Conservation (phyloP, 1,140 invertebrate species). For the Muscidifurax raptorellus region DNA sequence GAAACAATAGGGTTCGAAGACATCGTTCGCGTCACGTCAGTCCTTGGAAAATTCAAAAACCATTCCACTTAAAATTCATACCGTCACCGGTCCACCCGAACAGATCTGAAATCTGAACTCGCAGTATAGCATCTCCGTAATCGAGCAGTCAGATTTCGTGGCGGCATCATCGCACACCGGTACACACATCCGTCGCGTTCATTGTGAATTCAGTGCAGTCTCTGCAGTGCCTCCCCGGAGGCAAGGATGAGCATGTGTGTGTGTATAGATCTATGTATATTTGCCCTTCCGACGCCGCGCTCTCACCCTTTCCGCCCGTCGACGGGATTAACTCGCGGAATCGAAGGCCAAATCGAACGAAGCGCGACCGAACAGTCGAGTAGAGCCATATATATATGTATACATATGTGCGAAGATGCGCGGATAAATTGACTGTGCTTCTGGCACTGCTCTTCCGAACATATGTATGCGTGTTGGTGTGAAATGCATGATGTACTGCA, state of each 20-base stretch:
- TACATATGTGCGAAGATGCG: neutral
- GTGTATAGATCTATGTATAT: neutral
- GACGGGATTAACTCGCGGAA: slow-evolving; percentile 30
- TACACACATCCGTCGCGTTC: slow-evolving; percentile 3
- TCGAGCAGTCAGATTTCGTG: slow-evolving; percentile 17
- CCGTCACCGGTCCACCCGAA: neutral
- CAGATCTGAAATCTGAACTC: neutral
- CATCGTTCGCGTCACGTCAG: neutral
- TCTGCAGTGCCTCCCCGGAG: neutral
- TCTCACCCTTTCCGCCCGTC: neutral
- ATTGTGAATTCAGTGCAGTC: slow-evolving; percentile 41
- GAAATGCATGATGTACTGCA: neutral
- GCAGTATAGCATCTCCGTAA: neutral
- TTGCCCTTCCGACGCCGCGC: slow-evolving; percentile 33
- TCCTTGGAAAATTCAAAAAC: too few species aligned
- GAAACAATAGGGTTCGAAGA: too few species aligned
- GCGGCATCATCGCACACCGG: neutral
- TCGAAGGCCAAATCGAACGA: slow-evolving; percentile 43
- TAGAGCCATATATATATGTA: slow-evolving; percentile 8
- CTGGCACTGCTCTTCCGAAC: neutral
- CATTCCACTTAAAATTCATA: neutral
- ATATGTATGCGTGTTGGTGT: neutral
- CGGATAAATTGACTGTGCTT: slow-evolving; percentile 8
- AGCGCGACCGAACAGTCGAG: neutral
- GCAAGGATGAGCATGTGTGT: neutral